Evolutionary conservation across 2,113 vertebrate genomes (phyloP).

Genomic region (Dascyllus trimaculatus): DNA sequence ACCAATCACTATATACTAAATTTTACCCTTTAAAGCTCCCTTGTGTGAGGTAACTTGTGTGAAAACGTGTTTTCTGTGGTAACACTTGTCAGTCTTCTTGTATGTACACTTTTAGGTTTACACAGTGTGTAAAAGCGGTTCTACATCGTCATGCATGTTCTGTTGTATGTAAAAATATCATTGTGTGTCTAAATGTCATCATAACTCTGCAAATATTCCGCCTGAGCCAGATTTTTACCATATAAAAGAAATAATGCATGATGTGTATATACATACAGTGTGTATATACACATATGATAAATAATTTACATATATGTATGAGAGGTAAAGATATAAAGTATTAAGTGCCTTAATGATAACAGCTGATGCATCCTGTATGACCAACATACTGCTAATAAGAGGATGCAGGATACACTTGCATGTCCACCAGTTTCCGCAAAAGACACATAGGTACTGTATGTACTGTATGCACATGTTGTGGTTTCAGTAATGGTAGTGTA

Average conservation of each 20-base stretch:
- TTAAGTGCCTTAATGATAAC: constrained; percentile 35
- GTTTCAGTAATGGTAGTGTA: constrained; percentile 54
- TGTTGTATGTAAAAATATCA: constrained; percentile 18
- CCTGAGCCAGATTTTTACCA: constrained; percentile 52
- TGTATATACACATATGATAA: neutral
- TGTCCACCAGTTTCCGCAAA: constrained; percentile 41
- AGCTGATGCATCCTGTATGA: constrained; percentile 15
- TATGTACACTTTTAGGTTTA: constrained; percentile 13
- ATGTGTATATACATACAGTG: neutral
- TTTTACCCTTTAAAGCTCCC: neutral
- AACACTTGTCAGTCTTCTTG: constrained; percentile 53
- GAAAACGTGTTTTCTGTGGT: constrained; percentile 34
- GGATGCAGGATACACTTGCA: constrained; percentile 32
- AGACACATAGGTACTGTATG: constrained; percentile 33
- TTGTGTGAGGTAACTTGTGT: neutral
- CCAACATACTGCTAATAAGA: constrained; percentile 47
- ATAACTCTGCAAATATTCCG: constrained; percentile 73
- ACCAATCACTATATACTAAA: neutral
- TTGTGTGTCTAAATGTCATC: constrained; percentile 27
- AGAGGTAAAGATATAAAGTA: constrained; percentile 31
- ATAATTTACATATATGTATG: constrained; percentile 15
- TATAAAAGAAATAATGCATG: neutral
- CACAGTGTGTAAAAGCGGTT: constrained; percentile 12
- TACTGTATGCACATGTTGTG: constrained; percentile 50
- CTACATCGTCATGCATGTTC: constrained; percentile 64